phyloP scores from a whole-genome alignment of 2,888 invertebrate genomes.

The Chloroclystis v-ata region DNA sequence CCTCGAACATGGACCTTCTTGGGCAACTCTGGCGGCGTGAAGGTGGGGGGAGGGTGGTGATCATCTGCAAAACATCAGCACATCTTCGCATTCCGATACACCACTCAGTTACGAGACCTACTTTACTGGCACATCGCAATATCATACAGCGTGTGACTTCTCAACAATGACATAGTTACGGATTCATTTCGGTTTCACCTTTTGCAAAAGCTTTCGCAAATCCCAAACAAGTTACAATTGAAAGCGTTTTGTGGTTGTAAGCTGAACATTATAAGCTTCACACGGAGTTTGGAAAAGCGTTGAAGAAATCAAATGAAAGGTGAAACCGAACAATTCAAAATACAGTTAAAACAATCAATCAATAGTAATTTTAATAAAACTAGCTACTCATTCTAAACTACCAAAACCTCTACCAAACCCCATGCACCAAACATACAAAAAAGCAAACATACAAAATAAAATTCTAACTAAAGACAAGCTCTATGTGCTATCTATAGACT shows the following conservation, averaged over 20 bases:
- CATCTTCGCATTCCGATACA: constrained; percentile 80
- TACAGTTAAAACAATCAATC: constrained; percentile 35
- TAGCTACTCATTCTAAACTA: constrained; percentile 31
- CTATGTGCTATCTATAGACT: constrained; percentile 47
- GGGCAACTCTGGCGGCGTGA: constrained; percentile 99
- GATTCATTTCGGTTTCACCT: constrained; percentile 46
- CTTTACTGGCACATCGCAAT: constrained; percentile 62
- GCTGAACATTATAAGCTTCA: constrained; percentile 28
- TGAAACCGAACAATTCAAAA: constrained; percentile 47
- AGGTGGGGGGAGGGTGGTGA: constrained; percentile 98
- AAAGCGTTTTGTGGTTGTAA: constrained; percentile 26
- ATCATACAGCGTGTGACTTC: constrained; percentile 55
- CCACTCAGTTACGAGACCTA: constrained; percentile 66
- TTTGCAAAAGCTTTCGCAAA: constrained; percentile 27
- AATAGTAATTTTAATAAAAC: constrained; percentile 29
- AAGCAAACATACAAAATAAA: constrained; percentile 44
- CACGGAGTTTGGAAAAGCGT: constrained; percentile 24
- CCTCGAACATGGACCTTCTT: constrained; percentile 99
- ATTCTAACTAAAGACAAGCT: constrained; percentile 57
- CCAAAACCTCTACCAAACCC: constrained; percentile 46
- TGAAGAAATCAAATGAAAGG: constrained; percentile 32
- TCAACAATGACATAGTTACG: constrained; percentile 33
- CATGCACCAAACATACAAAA: constrained; percentile 59
- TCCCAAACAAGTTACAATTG: constrained; percentile 14
- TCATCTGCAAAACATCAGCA: constrained; percentile 94